Base-by-base conservation (phyloP, 2,888 invertebrate species). In the Resseliella maxima region DNA sequence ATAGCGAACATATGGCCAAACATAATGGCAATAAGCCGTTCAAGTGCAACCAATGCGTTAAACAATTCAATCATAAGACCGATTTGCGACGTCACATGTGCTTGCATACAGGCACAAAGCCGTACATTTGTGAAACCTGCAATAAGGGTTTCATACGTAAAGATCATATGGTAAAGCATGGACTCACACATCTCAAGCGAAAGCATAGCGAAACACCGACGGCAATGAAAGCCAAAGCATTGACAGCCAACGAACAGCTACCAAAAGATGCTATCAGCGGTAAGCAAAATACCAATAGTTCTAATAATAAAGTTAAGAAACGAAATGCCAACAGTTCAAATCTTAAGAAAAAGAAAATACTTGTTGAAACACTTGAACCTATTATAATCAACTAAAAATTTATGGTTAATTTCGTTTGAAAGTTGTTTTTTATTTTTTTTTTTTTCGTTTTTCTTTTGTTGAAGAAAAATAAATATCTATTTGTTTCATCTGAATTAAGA, bases 31-130 rank as follows among this genome's bases (percentile, higher is more conserved):
- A 96, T 88, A 97, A 97, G 90, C 96, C 96, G 21, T 95, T 95
- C 92, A 96, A 96, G 92, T 97, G 97, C 92, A 94, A 94, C 87
- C 92, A 94, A 87, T 97, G 97, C 89, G 96, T 96, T 27, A 97
- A 97, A 90, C 95, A 96, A 89, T 97, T 97, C 91, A 96, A 97
- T 90, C 97, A 97, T 92, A 97, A 97, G 91, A 97, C 97, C 86
- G 97, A 97, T 90, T 92, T 97, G 89, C 93, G 96, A 87, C 93
- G 97, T 88, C 97, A 97, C 92, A 94, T 95, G 93, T 96, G 96
- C 90, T 93, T 96, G 88, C 97, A 97, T 90, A 95, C 95, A n/a
- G 96, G 96, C 85, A 94, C 94, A 89, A 96, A 96, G 90, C 96
- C 96, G 72, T 96, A 94, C 90, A 92, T 94, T 88, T 97, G 97